Evolutionary conservation across 2,888 invertebrate species (phyloP), one percentile per base, ranked within the genome.

Genomic region (Idaea biselata): DNA sequence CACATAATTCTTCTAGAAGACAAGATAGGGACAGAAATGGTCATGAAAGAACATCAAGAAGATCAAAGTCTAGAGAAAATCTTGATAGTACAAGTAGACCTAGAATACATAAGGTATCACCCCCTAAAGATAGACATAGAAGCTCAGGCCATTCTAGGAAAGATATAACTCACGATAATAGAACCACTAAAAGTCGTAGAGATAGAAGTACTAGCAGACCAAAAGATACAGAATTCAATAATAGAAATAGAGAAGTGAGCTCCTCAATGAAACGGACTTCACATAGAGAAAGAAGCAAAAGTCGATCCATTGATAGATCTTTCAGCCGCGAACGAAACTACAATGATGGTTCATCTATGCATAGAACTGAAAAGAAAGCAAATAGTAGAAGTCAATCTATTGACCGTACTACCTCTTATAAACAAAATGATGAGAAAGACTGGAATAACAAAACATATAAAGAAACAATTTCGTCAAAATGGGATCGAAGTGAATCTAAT

Each of bases 121-220:
- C 65, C 58, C 68, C 63, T 62, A 60, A 69, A 59, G 56, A 63
- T 55, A 69, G 63, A 33, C 61, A 64, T 33, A 70, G 60, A 58
- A 57, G 68, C 18, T 64, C 59, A 32, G 67, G 62, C 60, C 62
- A 2, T 32, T 44, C 62, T 2, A 57, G 60, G 60, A 61, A 32
- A 61, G 58, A 63, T 31, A 61, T 32, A 63, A 18, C 55, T 54
- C 60, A 55, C 17, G 25, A 66, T 44, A 44, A 14, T 58, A 60
- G 53, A n/a, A 59, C 53, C 57, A 61, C 63, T 61, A 61, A 69
- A 56, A 68, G 61, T 55, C 60, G 63, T 53, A 60, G 14, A 56
- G 60, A 65, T 1, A 69, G 55, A 18, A 73, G 58, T 32, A 70
- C 64, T 60, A 59, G 63, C 58, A 77, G 65, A 70, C 16, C 55